Evolutionary conservation across 2,113 vertebrate species (phyloP).

Genomic region (Pleuronectes platessa): DNA sequence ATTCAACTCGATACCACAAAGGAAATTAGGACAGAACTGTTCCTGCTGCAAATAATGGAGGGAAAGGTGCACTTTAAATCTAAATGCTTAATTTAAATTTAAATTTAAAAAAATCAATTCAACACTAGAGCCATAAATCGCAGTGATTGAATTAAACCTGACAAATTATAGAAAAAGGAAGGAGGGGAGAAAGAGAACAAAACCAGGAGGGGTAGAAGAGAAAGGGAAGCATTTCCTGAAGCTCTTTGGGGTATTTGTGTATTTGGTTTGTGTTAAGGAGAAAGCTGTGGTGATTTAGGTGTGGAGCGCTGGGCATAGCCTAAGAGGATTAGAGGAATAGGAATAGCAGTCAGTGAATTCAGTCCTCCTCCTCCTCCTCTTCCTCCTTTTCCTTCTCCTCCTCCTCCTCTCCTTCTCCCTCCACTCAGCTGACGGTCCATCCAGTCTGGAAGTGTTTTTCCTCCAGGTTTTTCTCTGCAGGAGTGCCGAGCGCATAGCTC

Average conservation of each 20-base stretch:
- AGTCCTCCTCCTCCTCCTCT: slow-evolving; percentile 21
- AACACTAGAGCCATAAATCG: slow-evolving; percentile 2
- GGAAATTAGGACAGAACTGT: slow-evolving; percentile 35
- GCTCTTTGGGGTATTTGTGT: slow-evolving; percentile 29
- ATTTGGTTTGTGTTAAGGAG: slow-evolving; percentile 43
- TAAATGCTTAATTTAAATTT: slow-evolving; percentile 3
- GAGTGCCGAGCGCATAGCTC: slow-evolving; percentile 81
- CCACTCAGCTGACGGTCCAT: slow-evolving; percentile 45
- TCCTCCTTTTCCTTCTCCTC: slow-evolving; percentile 17
- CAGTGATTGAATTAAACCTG: slow-evolving; percentile 17
- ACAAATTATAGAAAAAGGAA: slow-evolving; percentile 8
- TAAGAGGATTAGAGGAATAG: slow-evolving; percentile 47
- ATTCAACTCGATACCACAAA: slow-evolving; percentile 32
- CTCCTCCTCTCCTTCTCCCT: slow-evolving; percentile 14
- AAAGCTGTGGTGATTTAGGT: slow-evolving; percentile 49
- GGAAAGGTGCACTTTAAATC: not conserved
- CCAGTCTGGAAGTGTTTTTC: slow-evolving; percentile 78
- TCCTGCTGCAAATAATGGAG: slow-evolving; percentile 1
- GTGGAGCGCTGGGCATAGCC: slow-evolving; percentile 35
- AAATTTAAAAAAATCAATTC: slow-evolving; percentile 36
- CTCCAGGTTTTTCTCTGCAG: slow-evolving; percentile 81
- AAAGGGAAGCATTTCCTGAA: slow-evolving; percentile 37
- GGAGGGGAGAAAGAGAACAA: not conserved
- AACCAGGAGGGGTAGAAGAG: not conserved
- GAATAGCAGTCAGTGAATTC: slow-evolving; percentile 36